A percentile compares a stretch with the other conserved stretches of the same genome.
Evolutionary conservation across 2,113 vertebrate genomes (phyloP).

Genomic region (Crotalus tigris): DNA sequence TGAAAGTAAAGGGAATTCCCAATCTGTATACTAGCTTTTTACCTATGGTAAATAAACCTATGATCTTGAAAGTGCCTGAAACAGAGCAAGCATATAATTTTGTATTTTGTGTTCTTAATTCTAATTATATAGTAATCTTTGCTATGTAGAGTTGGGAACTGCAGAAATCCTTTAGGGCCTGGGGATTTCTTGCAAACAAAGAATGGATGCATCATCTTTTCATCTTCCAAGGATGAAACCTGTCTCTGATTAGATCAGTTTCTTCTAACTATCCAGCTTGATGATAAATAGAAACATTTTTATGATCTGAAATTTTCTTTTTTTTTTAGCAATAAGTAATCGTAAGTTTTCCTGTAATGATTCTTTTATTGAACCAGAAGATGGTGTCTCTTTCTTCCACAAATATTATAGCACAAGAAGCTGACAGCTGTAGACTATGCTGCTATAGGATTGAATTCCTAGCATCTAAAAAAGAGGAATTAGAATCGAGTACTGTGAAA

Average conservation of each 20-base stretch:
- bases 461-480: neutral
- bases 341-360: neutral
- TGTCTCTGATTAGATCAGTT: neutral
- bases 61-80: constrained; percentile 91
- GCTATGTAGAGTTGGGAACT: neutral
- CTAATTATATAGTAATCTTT: neutral
- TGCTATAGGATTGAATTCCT: neutral
- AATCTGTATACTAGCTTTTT: constrained; percentile 90
- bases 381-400: neutral
- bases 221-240: neutral
- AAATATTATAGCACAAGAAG: neutral
- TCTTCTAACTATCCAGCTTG: neutral
- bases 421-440: neutral
- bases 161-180: neutral
- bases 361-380: neutral
- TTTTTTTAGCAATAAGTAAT: neutral
- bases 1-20: constrained; percentile 81
- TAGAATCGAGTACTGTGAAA: neutral
- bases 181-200: neutral
- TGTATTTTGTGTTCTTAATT: constrained; percentile 64
- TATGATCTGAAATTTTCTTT: neutral
- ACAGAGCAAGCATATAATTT: constrained; percentile 72
- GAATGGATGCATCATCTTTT: neutral
- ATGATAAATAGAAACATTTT: neutral
- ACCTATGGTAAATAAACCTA: constrained; percentile 86